phyloP scores from a whole-genome alignment of 2,888 invertebrate species.

The Cheilosia soror region DNA sequence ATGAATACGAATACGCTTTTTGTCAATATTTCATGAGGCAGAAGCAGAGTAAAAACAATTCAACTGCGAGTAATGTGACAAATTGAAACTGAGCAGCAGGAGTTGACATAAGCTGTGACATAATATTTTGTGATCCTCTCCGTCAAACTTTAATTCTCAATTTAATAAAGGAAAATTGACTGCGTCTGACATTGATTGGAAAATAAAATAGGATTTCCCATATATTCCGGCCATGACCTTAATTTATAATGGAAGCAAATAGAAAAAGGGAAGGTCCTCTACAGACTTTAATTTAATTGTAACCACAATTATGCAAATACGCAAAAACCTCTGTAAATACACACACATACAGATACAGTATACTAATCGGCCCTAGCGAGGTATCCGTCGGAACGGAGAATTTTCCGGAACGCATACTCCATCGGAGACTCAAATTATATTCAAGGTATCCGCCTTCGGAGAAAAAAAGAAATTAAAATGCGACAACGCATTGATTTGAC shows the following conservation, averaged over 20 bases:
- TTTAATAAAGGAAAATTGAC: neutral
- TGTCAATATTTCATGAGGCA: neutral
- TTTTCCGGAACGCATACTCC: too few relatives aligned
- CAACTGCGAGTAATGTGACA: neutral
- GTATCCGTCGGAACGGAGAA: too few relatives aligned
- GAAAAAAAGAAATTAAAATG: too few relatives aligned
- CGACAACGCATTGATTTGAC: too few relatives aligned
- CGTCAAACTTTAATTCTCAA: neutral
- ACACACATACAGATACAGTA: neutral
- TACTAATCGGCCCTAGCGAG: too few relatives aligned
- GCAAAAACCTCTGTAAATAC: slow-evolving; percentile 89
- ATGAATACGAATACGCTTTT: neutral
- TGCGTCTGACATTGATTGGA: neutral
- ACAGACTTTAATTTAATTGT: slow-evolving; percentile 88
- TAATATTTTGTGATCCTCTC: neutral
- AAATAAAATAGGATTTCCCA: too few relatives aligned
- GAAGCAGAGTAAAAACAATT: neutral
- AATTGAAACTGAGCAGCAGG: neutral
- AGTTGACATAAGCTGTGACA: neutral
- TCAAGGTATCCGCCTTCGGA: too few relatives aligned
- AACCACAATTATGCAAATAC: slow-evolving; percentile 92
- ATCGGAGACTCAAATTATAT: too few relatives aligned
- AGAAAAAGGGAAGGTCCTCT: slow-evolving; percentile 85
- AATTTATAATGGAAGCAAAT: neutral
- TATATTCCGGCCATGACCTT: too few relatives aligned